Evolutionary conservation across 2,888 invertebrate genomes (phyloP), one percentile per base, ranked within the genome.

Genomic region (Lasiommata megera): DNA sequence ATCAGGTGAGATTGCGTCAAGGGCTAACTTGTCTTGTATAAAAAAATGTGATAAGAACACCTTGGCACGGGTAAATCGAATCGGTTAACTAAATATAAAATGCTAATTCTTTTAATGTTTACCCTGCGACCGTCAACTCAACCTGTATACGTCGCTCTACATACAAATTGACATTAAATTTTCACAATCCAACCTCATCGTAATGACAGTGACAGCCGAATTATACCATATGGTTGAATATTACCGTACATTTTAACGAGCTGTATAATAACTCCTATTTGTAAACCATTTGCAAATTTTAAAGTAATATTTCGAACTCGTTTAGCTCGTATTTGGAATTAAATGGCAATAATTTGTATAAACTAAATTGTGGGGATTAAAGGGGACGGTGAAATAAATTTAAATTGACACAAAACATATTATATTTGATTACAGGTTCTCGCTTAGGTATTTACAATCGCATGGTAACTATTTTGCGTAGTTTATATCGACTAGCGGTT

Each of bases 241-340:
- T 57, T 57, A 57, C 46, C 36, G 54, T 61, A 53, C 58, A 44
- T 53, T 58, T 56, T 58, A 61, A 61, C 56, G 58, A 61, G 52
- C 56, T 46, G 54, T 62, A 58, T 62, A 67, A 68, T 67, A 63
- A 67, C 60, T 56, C 62, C 58, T 65, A 64, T 62, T 65, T 65
- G 56, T 61, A 54, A 56, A 52, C 55, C 52, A 59, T 56, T 64
- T 64, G 65, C 60, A 64, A 63, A 63, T 63, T 65, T 63, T 60
- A 62, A 58, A 60, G 60, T 54, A 46, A 57, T 53, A 60, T 56
- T 53, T 34, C 50, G 34, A 48, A 54, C 36, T 50, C 36, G 23
- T 50, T 52, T 23, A 16, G 56, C 36, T 37, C 55, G 55, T 56
- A 60, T 60, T 53, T 40, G 47, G 48, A 18, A 50, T 59, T 56